Conservation (phyloP, 2,797 vertebrate genomes). For the Distichodus sexfasciatus region DNA sequence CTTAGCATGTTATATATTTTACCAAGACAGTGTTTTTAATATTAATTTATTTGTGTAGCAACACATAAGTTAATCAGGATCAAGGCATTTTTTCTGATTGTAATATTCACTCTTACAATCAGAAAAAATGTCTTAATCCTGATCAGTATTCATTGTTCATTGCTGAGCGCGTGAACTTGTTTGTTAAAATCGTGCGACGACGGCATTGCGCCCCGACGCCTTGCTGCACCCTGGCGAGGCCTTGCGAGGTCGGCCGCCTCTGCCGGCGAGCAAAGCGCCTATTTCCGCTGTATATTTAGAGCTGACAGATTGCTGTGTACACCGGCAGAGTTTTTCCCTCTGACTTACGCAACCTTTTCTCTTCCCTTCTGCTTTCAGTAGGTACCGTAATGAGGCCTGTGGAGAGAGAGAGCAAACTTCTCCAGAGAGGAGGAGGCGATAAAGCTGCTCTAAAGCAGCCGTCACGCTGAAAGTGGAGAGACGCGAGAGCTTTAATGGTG, state of each 20-base stretch:
- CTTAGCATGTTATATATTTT: too few species aligned
- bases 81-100: not conserved
- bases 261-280: not conserved
- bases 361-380: constrained; percentile 33
- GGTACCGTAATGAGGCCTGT: constrained; percentile 50
- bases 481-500: not conserved
- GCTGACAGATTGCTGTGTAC: constrained; percentile 43
- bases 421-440: constrained; percentile 20
- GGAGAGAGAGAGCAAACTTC: constrained; percentile 44
- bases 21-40: too few species aligned
- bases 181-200: not conserved
- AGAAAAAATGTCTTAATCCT: not conserved
- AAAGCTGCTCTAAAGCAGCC: too few species aligned
- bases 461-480: constrained; percentile 3
- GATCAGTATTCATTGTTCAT: not conserved
- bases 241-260: constrained; percentile 16
- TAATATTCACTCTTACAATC: too few species aligned
- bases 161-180: not conserved
- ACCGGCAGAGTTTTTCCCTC: constrained; percentile 25
- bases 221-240: too few species aligned
- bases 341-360: constrained; percentile 44
- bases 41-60: too few species aligned
- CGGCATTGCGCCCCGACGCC: too few species aligned
- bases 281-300: constrained; percentile 41
- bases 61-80: too few species aligned